Evolutionary conservation across 2,113 vertebrate species (phyloP).

Genomic region (Willisornis vidua): DNA sequence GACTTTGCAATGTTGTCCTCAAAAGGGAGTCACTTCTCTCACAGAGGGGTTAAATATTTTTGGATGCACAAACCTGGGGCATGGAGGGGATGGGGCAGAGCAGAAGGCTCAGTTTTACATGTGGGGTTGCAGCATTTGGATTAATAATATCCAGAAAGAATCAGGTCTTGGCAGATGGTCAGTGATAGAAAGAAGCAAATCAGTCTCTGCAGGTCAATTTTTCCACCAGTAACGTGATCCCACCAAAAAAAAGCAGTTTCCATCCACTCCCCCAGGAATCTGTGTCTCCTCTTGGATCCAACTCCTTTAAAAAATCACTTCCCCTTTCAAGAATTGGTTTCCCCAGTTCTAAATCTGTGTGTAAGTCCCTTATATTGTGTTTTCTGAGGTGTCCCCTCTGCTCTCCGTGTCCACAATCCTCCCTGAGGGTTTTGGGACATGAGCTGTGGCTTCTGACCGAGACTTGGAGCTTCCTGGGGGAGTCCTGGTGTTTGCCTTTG

Average conservation of each 20-base stretch:
- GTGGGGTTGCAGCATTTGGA: not conserved
- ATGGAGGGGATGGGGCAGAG: not conserved
- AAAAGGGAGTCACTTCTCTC: not conserved
- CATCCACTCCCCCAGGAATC: slow-evolving; percentile 2
- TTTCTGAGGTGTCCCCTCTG: not conserved
- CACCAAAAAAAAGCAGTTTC: not conserved
- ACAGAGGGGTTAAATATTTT: not conserved
- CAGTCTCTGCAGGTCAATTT: slow-evolving; percentile 41
- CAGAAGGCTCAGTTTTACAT: not conserved
- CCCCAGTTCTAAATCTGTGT: not conserved
- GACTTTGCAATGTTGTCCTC: fast-evolving
- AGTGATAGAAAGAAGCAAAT: slow-evolving; percentile 7
- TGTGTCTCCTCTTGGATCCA: not conserved
- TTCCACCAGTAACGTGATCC: slow-evolving; percentile 27
- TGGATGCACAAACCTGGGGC: not conserved
- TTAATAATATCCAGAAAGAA: not conserved
- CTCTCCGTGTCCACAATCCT: fast-evolving
- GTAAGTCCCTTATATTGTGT: not conserved
- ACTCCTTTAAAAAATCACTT: not conserved
- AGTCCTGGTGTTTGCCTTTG: not conserved
- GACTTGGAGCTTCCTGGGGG: not conserved
- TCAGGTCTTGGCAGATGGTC: slow-evolving; percentile 35
- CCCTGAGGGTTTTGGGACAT: slow-evolving; percentile 18
- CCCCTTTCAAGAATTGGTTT: not conserved
- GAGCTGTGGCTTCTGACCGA: slow-evolving; percentile 33